These are phyloP conservation scores for Craseonycteris thonglongyai DNA, from an alignment of 2,113 vertebrate species.

Conservation along the genomic window DNA sequence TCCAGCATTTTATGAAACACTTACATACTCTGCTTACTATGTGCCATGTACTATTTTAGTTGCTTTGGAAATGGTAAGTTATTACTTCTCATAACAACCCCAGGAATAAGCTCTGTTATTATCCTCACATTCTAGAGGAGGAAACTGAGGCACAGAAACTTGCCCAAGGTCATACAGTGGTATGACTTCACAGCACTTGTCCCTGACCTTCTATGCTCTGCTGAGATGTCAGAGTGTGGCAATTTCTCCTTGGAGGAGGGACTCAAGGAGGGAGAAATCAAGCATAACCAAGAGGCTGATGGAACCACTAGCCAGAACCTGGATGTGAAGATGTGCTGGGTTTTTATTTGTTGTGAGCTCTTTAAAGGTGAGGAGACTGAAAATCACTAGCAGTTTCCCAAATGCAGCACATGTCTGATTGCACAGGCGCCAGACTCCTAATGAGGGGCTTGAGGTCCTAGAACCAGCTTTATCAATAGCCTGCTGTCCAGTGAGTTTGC, in stretches of 20 bases:
- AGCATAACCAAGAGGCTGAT: not conserved
- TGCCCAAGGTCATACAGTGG: not conserved
- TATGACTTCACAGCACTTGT: not conserved
- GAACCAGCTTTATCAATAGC: not conserved
- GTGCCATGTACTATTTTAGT: not conserved
- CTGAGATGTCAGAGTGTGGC: not conserved
- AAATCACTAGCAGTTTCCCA: not conserved
- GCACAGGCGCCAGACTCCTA: not conserved
- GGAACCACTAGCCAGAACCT: not conserved
- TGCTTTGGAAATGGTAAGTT: not conserved
- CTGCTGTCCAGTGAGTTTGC: not conserved
- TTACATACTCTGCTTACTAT: not conserved
- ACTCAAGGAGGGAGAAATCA: not conserved
- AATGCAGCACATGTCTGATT: not conserved
- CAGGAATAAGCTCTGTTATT: not conserved
- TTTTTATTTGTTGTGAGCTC: not conserved
- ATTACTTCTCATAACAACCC: not conserved
- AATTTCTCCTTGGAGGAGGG: not conserved
- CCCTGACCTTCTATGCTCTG: not conserved
- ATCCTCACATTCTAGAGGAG: not conserved
- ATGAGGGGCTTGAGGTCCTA: not conserved
- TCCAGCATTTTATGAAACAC: not conserved
- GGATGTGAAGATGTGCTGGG: not conserved
- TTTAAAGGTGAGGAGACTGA: not conserved
- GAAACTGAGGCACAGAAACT: not conserved